Base-by-base conservation (phyloP, 2,888 invertebrate species). In the Neoascia interrupta region DNA sequence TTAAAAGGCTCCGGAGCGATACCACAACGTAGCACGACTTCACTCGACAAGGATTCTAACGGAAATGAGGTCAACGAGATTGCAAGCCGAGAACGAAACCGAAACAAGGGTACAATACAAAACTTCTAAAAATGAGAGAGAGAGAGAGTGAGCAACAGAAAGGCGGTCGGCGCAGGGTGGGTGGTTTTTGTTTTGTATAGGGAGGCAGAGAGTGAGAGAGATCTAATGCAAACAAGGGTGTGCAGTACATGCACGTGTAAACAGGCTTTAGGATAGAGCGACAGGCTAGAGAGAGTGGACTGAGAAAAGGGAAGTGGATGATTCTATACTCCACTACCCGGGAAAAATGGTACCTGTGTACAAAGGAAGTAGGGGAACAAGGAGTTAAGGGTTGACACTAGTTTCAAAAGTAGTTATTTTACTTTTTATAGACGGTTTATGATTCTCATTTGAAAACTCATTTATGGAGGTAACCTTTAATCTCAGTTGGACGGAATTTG, bases 11-110 rank as follows among this genome's bases (percentile, higher is more conserved):
- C 6, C 51, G 43, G 26, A 64, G 28, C 43, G 23, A 43, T n/a
- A n/a, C 21, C 23, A 36, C 34, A 18, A 47, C 54, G 19, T 37
- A 56, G 51, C 37, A 60, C 51, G 54, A 79, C 73, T 63, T 37
- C 53, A 54, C 61, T 68, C 66, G 56, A 66, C 68, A 34, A 68
- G 66, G 54, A 61, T 79, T 68, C 61, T 68, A 60, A 79, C 66
- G 73, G 79, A 79, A 79, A 73, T 79, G 73, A 79, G 79, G 79
- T 79, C 79, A 79, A 79, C 66, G 54, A 61, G 79, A 79, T 79
- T 73, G 56, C 56, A 19, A 73, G 58, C 43, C 61, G 31, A 61
- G 49, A 54, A 72, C 61, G 47, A 53, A 60, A 51, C 54, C 66
- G 8, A 64, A 72, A 79, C 54, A 56, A 61, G 66, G 56, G 54